phyloP scores from a whole-genome alignment of 2,113 vertebrate species.

The Pteronura brasiliensis region DNA sequence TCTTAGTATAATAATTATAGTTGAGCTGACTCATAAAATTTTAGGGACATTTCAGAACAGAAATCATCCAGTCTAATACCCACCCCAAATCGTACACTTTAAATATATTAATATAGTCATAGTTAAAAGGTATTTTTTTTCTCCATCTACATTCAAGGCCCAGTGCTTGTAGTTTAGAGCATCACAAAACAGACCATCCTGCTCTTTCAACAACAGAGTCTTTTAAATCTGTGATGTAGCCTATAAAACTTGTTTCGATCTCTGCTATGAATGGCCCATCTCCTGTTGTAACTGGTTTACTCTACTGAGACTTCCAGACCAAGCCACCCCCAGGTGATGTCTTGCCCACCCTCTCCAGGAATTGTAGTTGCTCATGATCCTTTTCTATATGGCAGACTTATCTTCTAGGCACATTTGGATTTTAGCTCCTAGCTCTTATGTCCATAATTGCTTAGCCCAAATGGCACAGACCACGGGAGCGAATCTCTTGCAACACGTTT shows the following conservation, averaged over 20 bases:
- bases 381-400: not conserved
- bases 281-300: not conserved
- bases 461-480: not conserved
- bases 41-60: not conserved
- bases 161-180: not conserved
- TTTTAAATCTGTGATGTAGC: not conserved
- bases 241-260: not conserved
- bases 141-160: not conserved
- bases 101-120: not conserved
- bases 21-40: not conserved
- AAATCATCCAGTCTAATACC: not conserved
- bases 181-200: not conserved
- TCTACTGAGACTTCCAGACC: not conserved
- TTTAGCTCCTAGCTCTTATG: not conserved
- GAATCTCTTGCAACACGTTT: not conserved
- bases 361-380: not conserved
- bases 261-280: not conserved
- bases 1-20: not conserved
- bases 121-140: not conserved
- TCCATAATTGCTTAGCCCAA: not conserved
- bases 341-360: accelerated
- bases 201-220: not conserved
- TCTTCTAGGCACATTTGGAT: not conserved
- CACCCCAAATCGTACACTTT: not conserved
- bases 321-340: not conserved